Conservation (phyloP, 2,797 vertebrate species). For the Antennarius maculatus region DNA sequence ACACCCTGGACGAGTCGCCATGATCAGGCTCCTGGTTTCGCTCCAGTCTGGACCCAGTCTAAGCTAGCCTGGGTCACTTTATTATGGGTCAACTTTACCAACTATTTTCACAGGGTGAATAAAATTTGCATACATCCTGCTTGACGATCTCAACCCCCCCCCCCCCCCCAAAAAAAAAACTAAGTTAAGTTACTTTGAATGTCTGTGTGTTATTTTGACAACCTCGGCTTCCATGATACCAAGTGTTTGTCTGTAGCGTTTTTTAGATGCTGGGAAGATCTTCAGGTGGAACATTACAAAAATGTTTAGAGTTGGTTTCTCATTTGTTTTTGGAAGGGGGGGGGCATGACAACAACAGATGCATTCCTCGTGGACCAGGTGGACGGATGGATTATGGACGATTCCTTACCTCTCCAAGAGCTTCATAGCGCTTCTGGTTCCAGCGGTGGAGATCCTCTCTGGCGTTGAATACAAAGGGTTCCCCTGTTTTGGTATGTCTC, state of each 20-base stretch:
- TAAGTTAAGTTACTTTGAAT: conserved; percentile 62
- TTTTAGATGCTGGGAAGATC: conserved; percentile 59
- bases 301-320: no score
- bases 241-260: conserved; percentile 60
- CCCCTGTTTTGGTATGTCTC: conserved; percentile 91
- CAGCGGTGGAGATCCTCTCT: conserved; percentile 96
- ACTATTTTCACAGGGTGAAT: conserved; percentile 55
- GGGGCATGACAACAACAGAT: no score
- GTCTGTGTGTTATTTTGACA: conserved; percentile 58
- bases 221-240: conserved; percentile 45
- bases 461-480: conserved; percentile 95
- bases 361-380: no score
- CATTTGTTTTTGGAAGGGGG: no score
- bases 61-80: no score
- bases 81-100: no score
- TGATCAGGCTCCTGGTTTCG: no score
- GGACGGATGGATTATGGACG: no score
- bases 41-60: no score
- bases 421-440: conserved; percentile 99
- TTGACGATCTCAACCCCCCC: conserved; percentile 51
- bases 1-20: no score
- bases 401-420: conserved; percentile 92
- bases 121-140: conserved; percentile 65
- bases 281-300: no score
- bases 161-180: conserved; percentile 47